Conservation (phyloP, 2,797 vertebrate genomes). For the Muraenolepis orangiensis region DNA sequence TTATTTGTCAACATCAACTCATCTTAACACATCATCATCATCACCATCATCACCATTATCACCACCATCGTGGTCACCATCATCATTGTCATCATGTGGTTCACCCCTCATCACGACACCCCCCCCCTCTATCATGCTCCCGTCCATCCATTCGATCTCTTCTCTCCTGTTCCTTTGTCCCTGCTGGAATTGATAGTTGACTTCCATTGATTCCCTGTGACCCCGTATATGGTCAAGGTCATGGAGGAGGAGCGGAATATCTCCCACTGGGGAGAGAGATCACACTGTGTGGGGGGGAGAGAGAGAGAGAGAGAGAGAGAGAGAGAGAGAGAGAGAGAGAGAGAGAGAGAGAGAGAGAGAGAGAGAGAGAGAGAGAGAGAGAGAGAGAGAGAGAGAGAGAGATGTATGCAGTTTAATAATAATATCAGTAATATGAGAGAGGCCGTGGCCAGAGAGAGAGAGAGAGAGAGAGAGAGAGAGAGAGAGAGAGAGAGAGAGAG, state of each 20-base stretch:
- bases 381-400: not conserved
- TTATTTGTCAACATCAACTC: not conserved
- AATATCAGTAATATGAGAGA: too few species aligned
- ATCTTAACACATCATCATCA: not conserved
- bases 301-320: too few species aligned
- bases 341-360: not conserved
- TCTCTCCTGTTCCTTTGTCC: not conserved
- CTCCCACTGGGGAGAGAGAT: not conserved
- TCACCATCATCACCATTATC: too few species aligned
- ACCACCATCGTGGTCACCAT: too few species aligned
- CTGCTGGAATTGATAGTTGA: not conserved
- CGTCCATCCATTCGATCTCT: not conserved
- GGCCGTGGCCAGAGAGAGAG: too few species aligned
- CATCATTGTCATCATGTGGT: too few species aligned
- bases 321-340: not conserved
- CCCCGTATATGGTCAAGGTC: not conserved
- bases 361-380: not conserved
- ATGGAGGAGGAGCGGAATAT: not conserved
- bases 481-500: too few species aligned
- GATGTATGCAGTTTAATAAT: not conserved
- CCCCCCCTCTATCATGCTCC: too few species aligned
- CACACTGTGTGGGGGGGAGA: not conserved
- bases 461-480: too few species aligned
- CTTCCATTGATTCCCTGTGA: not conserved
- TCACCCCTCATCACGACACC: not conserved